A percentile compares a stretch with the other conserved stretches of the same genome.
Conservation (phyloP, 1,140 invertebrate genomes). For the Lepidostoma basale region DNA sequence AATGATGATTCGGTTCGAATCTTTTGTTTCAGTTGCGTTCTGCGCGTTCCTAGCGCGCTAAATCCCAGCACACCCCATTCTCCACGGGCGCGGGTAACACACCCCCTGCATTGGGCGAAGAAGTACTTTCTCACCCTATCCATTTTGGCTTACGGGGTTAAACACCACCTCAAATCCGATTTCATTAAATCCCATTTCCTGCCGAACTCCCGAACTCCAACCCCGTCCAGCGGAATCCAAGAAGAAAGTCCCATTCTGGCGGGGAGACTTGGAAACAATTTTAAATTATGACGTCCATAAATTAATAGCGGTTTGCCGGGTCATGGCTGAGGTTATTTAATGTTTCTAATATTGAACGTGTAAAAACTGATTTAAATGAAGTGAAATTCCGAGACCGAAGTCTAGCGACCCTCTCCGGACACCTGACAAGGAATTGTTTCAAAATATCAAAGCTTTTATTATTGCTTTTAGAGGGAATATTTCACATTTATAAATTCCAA, state of each 20-base stretch:
- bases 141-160: constrained; percentile 11
- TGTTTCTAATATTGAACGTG: neutral
- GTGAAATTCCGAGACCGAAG: too few relatives aligned
- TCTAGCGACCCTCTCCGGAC: too few relatives aligned
- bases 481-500: too few relatives aligned
- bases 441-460: too few relatives aligned
- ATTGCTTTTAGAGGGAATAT: too few relatives aligned
- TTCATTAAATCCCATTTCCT: constrained; percentile 40
- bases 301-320: neutral
- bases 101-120: neutral
- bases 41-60: neutral
- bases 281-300: neutral
- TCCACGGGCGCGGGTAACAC: neutral
- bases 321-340: neutral
- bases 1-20: neutral
- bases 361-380: neutral
- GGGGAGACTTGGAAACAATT: neutral
- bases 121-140: neutral
- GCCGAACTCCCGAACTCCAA: neutral
- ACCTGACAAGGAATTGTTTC: too few relatives aligned
- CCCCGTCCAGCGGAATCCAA: neutral
- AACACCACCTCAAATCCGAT: constrained; percentile 35
- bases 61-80: neutral
- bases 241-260: neutral
- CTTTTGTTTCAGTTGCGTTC: neutral